Conservation (phyloP, 2,113 vertebrate species). For the Phainopepla nitens region DNA sequence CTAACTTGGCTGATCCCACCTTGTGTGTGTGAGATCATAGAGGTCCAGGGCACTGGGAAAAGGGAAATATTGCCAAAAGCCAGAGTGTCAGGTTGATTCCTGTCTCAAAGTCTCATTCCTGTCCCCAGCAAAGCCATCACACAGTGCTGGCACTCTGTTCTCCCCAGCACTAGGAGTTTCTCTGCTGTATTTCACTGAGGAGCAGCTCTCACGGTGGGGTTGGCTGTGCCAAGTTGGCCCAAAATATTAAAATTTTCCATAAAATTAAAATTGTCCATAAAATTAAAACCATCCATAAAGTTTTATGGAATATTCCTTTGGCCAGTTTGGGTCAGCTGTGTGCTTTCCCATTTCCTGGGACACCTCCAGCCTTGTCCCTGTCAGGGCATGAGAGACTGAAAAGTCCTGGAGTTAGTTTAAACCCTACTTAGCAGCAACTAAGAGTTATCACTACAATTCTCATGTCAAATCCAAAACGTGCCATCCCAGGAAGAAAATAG, state of each 20-base stretch:
- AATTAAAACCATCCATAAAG: too few relatives aligned
- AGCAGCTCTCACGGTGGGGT: not conserved
- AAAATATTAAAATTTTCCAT: too few relatives aligned
- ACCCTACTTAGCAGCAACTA: not conserved
- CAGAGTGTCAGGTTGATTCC: not conserved
- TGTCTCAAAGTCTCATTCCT: not conserved
- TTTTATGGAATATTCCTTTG: not conserved
- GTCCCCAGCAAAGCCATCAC: not conserved
- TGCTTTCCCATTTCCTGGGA: not conserved
- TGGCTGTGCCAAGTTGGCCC: not conserved
- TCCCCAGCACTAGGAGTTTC: not conserved
- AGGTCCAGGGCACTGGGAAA: not conserved
- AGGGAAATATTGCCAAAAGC: not conserved
- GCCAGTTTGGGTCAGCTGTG: not conserved
- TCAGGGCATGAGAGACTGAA: not conserved
- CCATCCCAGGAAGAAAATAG: not conserved
- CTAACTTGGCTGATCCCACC: not conserved
- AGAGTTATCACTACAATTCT: not conserved
- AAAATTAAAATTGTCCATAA: too few relatives aligned
- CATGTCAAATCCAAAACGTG: not conserved
- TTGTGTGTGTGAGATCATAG: not conserved
- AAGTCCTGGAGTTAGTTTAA: not conserved
- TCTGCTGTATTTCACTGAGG: not conserved
- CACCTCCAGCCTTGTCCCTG: not conserved
- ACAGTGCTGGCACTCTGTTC: not conserved